A percentile compares a stretch with the other conserved stretches of the same genome.
Conservation (phyloP, 2,888 invertebrate genomes). For the Tolmerus cingulatus region DNA sequence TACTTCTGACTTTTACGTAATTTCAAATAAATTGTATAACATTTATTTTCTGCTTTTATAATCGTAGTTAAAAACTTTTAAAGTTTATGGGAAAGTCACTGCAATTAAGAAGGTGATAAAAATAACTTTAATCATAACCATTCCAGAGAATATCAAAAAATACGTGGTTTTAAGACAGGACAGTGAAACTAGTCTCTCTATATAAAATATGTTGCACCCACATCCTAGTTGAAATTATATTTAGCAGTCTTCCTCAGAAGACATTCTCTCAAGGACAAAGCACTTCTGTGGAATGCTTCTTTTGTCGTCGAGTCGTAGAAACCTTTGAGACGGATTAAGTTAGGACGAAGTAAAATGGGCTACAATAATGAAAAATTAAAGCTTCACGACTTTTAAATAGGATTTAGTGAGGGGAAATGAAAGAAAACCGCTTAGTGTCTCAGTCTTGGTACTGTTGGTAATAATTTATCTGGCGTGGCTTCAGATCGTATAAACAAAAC, state of each 20-base stretch:
- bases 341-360: not conserved
- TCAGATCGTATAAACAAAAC: not conserved
- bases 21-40: not conserved
- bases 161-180: not conserved
- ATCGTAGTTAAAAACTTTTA: not conserved
- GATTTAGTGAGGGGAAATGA: not conserved
- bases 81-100: not conserved
- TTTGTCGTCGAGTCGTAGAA: not conserved
- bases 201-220: not conserved
- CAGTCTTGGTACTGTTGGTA: not conserved
- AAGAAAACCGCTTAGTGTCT: not conserved
- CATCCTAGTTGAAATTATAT: not conserved
- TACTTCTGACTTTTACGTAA: not conserved
- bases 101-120: not conserved
- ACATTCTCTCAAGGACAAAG: not conserved
- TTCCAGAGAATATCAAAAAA: not conserved
- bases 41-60: not conserved
- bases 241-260: not conserved
- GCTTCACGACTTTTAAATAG: not conserved
- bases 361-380: not conserved
- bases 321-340: not conserved
- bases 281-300: not conserved
- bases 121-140: not conserved
- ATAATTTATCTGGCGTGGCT: not conserved
- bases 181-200: not conserved